Conservation (phyloP, 2,888 invertebrate genomes). For the Epirrhoe alternata region DNA sequence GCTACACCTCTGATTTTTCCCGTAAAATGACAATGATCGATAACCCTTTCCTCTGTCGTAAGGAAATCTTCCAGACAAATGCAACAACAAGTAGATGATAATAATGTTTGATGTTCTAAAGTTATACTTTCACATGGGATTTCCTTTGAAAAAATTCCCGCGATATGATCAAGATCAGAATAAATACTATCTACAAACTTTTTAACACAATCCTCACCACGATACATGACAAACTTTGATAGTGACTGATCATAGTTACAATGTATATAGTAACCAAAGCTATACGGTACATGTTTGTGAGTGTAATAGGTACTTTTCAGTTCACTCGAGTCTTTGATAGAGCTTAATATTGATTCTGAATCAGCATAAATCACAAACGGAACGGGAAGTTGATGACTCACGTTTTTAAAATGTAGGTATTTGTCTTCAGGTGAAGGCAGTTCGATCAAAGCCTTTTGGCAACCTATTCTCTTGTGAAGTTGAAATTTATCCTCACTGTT, state of each 20-base stretch:
- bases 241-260: too few species aligned
- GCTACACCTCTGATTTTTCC: too few species aligned
- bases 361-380: conserved; percentile 23
- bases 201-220: not conserved
- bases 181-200: conserved; percentile 21
- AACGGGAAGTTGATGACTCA: conserved; percentile 2
- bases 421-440: conserved; percentile 11
- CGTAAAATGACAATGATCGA: too few species aligned
- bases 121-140: too few species aligned
- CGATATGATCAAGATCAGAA: too few species aligned
- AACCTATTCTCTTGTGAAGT: conserved; percentile 8
- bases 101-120: too few species aligned
- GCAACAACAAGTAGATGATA: too few species aligned
- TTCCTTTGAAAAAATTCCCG: too few species aligned
- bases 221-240: too few species aligned
- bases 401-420: conserved; percentile 13
- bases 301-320: conserved; percentile 13
- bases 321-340: not conserved
- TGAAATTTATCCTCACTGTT: conserved; percentile 2
- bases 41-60: too few species aligned
- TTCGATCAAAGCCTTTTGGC: conserved; percentile 12
- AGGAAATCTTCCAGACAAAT: too few species aligned
- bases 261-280: conserved; percentile 21
- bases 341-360: conserved; percentile 15
- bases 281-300: conserved; percentile 21